Conservation (phyloP, 2,797 vertebrate species). For the Propithecus deckenii region DNA sequence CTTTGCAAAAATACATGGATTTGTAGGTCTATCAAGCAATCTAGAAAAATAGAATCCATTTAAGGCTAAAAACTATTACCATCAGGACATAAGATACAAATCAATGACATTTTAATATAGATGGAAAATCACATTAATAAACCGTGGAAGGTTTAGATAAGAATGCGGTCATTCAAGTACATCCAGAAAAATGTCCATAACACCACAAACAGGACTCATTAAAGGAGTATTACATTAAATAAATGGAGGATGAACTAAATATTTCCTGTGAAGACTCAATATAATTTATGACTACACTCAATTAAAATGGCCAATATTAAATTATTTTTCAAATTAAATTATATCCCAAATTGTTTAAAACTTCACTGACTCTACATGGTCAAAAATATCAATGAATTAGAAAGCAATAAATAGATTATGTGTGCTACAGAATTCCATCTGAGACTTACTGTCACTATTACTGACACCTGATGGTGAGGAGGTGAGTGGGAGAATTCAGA, state of each 20-base stretch:
- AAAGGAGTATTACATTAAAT: slow-evolving; percentile 55
- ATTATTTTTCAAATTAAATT: slow-evolving; percentile 35
- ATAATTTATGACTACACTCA: neutral
- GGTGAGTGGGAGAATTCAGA: neutral
- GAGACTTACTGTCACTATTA: neutral
- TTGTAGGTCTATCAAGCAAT: slow-evolving; percentile 72
- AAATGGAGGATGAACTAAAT: neutral
- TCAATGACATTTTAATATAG: slow-evolving; percentile 50
- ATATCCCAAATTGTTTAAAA: neutral
- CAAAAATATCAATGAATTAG: neutral
- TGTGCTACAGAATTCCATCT: neutral
- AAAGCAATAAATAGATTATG: neutral
- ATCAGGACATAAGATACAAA: slow-evolving; percentile 58
- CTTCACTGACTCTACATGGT: neutral
- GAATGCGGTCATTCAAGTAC: slow-evolving; percentile 29
- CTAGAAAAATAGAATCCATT: slow-evolving; percentile 62
- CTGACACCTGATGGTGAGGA: neutral
- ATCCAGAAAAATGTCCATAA: slow-evolving; percentile 70
- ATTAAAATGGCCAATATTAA: neutral
- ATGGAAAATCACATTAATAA: slow-evolving; percentile 39
- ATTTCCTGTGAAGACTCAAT: slow-evolving; percentile 32
- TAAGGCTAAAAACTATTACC: neutral
- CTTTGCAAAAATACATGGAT: slow-evolving; percentile 56
- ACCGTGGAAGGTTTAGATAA: slow-evolving; percentile 38
- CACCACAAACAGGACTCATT: slow-evolving; percentile 19